Evolutionary conservation across 1,140 invertebrate genomes (phyloP).

Genomic region (Drosophila novamexicana): DNA sequence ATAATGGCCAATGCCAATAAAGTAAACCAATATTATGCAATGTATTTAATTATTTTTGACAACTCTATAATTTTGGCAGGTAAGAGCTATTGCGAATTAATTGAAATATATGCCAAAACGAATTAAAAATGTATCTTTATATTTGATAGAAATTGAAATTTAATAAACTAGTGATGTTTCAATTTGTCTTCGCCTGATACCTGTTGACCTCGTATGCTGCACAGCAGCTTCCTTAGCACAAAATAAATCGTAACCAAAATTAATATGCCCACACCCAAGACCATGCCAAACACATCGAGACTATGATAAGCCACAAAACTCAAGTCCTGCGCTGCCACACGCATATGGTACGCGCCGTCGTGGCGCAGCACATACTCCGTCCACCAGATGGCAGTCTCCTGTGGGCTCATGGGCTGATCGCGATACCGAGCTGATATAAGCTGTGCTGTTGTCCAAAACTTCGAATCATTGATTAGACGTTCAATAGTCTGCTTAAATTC

Average conservation of each 20-base stretch:
- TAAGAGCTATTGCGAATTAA: no score
- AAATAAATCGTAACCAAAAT: neutral
- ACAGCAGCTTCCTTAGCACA: slow-evolving; percentile 8
- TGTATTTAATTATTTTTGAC: neutral
- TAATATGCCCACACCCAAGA: slow-evolving; percentile 25
- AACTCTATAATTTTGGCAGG: neutral
- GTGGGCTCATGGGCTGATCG: slow-evolving; percentile 87
- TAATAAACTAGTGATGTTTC: slow-evolving; percentile 6
- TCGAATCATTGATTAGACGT: slow-evolving; percentile 75
- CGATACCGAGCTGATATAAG: slow-evolving; percentile 85
- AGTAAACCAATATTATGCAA: slow-evolving; percentile 14
- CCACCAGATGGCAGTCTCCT: slow-evolving; percentile 90
- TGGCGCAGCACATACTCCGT: slow-evolving; percentile 88
- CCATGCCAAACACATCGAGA: slow-evolving; percentile 84
- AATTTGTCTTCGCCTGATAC: slow-evolving; percentile 5
- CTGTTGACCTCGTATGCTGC: neutral
- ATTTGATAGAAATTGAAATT: no score
- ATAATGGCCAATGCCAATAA: slow-evolving; percentile 6
- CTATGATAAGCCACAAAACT: slow-evolving; percentile 85
- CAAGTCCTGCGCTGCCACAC: slow-evolving; percentile 64
- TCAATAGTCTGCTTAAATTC: slow-evolving; percentile 69
- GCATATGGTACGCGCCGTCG: slow-evolving; percentile 75
- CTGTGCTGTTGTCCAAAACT: slow-evolving; percentile 84
- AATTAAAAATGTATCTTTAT: no score
- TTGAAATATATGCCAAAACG: no score